Percentiles rank a stretch among this genome's conserved stretches.
Conservation (phyloP, 1,140 invertebrate species). For the Harpegnathos saltator region DNA sequence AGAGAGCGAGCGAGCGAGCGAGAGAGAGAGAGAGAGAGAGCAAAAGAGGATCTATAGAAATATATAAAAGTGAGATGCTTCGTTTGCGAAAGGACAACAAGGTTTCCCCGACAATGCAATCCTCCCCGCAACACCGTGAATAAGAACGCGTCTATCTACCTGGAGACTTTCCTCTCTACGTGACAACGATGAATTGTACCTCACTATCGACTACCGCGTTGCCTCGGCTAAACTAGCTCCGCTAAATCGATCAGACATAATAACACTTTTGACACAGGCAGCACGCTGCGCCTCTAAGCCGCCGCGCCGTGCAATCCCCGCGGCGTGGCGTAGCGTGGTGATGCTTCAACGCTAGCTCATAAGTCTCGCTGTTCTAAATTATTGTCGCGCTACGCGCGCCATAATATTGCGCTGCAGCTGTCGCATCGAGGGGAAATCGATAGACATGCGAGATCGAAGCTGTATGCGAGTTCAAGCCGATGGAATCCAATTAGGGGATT, state of each 20-base stretch:
- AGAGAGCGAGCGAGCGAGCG: too few relatives aligned
- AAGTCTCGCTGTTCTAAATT: slow-evolving; percentile 7
- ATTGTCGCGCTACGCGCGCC: slow-evolving; percentile 10
- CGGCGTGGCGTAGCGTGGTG: neutral
- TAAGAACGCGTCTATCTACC: neutral
- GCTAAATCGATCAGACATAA: neutral
- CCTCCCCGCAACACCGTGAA: neutral
- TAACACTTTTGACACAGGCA: neutral
- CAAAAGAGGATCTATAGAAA: neutral
- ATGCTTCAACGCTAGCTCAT: neutral
- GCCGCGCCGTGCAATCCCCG: neutral
- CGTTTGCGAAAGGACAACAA: neutral
- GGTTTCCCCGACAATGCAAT: neutral
- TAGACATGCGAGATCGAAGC: slow-evolving; percentile 27
- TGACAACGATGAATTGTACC: neutral
- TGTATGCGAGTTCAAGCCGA: slow-evolving; percentile 2
- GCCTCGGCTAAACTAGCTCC: neutral
- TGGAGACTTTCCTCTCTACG: neutral
- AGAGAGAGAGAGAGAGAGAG: too few relatives aligned
- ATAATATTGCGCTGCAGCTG: neutral
- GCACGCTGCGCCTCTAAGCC: slow-evolving; percentile 8
- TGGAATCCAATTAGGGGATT: slow-evolving; percentile 40
- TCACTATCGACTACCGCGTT: neutral
- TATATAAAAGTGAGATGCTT: neutral
- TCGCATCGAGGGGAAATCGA: neutral